phyloP scores from a whole-genome alignment of 2,888 invertebrate genomes.

The Cecidostiba fungosa region DNA sequence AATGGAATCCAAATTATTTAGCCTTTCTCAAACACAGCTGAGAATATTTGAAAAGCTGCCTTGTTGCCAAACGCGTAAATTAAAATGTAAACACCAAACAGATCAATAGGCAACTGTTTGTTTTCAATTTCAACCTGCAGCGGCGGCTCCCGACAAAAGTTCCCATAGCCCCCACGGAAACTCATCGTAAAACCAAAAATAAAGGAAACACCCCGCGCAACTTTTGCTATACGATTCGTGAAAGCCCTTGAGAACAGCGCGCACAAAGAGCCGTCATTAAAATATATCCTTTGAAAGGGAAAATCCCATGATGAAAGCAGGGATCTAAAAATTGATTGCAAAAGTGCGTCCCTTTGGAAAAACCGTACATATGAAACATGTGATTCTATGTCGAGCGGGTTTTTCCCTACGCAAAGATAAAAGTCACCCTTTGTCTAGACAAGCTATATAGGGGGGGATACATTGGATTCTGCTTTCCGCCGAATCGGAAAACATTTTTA shows the following conservation, averaged over 20 bases:
- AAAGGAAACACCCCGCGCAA: not conserved
- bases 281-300: not conserved
- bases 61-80: not conserved
- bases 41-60: not conserved
- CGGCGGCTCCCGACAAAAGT: not conserved
- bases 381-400: conserved; percentile 9
- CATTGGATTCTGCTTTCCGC: conserved; percentile 48
- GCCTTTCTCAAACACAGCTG: not conserved
- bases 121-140: not conserved
- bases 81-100: not conserved
- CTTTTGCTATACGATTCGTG: not conserved
- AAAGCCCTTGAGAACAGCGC: not conserved
- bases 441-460: not conserved
- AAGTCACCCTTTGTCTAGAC: conserved; percentile 24
- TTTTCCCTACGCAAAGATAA: conserved; percentile 8
- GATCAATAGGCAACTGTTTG: not conserved
- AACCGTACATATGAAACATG: conserved; percentile 3
- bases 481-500: conserved; percentile 43
- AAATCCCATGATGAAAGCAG: not conserved
- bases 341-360: conserved; percentile 17
- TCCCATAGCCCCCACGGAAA: not conserved
- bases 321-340: not conserved
- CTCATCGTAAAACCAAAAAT: not conserved
- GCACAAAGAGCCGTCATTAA: not conserved
- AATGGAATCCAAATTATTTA: not conserved